Conservation (phyloP, 2,797 vertebrate genomes). For the Psittacula derbiana region DNA sequence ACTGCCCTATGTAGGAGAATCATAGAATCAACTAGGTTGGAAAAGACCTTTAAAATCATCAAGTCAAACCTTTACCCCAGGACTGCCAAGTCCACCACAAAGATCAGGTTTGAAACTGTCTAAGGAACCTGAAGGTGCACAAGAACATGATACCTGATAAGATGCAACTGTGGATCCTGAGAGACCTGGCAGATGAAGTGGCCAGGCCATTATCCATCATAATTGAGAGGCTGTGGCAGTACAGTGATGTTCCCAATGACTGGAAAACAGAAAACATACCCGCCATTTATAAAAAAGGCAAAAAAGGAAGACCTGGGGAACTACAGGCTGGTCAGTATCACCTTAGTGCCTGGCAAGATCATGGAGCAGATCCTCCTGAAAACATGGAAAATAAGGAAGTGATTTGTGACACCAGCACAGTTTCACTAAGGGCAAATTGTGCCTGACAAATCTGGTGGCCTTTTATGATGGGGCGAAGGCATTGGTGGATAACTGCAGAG, state of each 20-base stretch:
- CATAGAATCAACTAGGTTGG: background rate
- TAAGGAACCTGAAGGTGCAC: background rate
- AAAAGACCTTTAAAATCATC: background rate
- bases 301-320: background rate
- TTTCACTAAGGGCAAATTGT: background rate
- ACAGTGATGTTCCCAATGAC: background rate
- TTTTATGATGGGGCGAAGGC: background rate
- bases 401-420: background rate
- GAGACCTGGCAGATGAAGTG: background rate
- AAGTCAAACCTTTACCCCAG: background rate
- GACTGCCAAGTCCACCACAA: background rate
- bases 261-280: background rate
- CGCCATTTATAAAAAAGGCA: background rate
- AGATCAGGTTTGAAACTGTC: background rate
- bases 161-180: background rate
- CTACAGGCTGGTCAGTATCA: background rate
- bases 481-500: background rate
- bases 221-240: background rate
- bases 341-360: background rate
- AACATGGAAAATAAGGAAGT: background rate
- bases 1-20: background rate
- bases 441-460: background rate
- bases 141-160: background rate
- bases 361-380: background rate
- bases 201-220: background rate